Percentiles rank a stretch among this genome's conserved stretches.
Evolutionary conservation across 2,888 invertebrate species (phyloP).

Genomic region (Apamea crenata): DNA sequence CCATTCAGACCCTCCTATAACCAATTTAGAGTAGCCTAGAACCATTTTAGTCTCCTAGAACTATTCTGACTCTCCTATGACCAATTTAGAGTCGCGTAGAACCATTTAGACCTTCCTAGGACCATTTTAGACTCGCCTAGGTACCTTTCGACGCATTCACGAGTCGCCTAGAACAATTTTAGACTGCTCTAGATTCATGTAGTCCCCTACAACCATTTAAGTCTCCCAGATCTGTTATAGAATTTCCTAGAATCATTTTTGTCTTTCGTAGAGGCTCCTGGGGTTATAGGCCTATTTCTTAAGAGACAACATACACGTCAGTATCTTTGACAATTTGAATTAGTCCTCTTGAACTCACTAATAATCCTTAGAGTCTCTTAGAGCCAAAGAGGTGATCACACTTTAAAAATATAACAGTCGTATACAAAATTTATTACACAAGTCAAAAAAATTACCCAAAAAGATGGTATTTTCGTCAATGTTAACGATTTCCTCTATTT

Average conservation of each 20-base stretch:
- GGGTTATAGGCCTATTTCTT: neutral
- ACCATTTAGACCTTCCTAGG: no score
- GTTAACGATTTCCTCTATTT: neutral
- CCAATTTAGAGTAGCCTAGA: no score
- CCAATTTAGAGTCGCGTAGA: neutral
- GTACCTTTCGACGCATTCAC: no score
- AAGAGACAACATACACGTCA: neutral
- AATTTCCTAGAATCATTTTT: neutral
- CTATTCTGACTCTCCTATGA: neutral
- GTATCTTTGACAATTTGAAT: neutral
- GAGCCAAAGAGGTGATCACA: neutral
- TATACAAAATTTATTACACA: slow-evolving; percentile 30
- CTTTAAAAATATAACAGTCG: slow-evolving; percentile 13
- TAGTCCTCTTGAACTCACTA: neutral
- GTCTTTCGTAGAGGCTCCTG: neutral
- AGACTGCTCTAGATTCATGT: no score
- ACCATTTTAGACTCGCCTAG: neutral
- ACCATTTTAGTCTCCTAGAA: neutral
- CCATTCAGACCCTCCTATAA: neutral
- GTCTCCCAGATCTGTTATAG: neutral
- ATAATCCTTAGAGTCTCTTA: neutral
- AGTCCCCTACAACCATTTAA: neutral
- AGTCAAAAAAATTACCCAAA: neutral
- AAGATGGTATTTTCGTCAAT: neutral
- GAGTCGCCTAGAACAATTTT: neutral